These are phyloP conservation scores for Chitala chitala DNA, from an alignment of 2,113 vertebrate genomes.

Conservation along the genomic window DNA sequence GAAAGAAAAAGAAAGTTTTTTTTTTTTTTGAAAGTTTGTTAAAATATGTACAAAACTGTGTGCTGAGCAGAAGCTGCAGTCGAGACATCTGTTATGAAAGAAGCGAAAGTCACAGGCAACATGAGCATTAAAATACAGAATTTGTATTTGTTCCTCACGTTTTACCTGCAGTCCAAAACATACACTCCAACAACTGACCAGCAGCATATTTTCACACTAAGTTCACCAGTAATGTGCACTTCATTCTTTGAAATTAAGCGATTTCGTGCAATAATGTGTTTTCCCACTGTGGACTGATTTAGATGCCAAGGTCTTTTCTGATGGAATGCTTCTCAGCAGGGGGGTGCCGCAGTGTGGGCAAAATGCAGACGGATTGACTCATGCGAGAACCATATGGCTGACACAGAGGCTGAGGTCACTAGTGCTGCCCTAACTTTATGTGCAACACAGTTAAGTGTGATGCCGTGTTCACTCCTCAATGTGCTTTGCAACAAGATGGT, in stretches of 20 bases:
- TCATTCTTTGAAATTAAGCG: background rate
- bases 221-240: background rate
- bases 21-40: background rate
- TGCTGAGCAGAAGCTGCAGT: background rate
- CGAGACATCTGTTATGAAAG: background rate
- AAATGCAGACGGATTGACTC: slow-evolving; percentile 7
- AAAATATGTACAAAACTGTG: background rate
- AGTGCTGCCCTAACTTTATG: no score
- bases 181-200: background rate
- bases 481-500: no score
- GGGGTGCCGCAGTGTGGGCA: no score
- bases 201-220: background rate
- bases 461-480: no score
- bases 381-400: slow-evolving; percentile 27
- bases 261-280: background rate
- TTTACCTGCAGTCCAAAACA: background rate
- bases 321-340: slow-evolving; percentile 35
- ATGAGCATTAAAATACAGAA: no score
- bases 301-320: slow-evolving; percentile 8
- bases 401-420: slow-evolving; percentile 32
- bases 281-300: background rate
- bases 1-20: no score
- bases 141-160: background rate
- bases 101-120: background rate
- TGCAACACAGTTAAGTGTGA: no score